Conservation (phyloP, 2,113 vertebrate species). For the Naja naja region DNA sequence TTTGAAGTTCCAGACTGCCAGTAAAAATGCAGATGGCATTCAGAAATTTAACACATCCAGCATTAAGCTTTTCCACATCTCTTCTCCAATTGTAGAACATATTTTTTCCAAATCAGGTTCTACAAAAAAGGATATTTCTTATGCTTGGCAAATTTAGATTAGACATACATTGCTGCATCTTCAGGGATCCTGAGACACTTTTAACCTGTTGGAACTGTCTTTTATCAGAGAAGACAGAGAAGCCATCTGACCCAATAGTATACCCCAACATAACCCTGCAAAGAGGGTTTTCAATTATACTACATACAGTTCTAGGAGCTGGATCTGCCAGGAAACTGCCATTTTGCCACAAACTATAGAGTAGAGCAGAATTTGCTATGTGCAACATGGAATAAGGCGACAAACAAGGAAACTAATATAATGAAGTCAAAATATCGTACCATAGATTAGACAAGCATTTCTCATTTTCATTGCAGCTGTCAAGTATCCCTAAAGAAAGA, state of each 20-base stretch:
- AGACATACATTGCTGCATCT: neutral
- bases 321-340: neutral
- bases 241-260: neutral
- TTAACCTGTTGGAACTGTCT: neutral
- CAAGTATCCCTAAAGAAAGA: neutral
- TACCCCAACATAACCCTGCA: neutral
- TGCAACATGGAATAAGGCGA: neutral
- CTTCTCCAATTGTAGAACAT: slow-evolving; percentile 49
- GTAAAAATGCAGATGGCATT: slow-evolving; percentile 81
- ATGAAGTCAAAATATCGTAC: neutral
- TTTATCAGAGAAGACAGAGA: neutral
- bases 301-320: neutral
- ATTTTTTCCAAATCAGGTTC: slow-evolving; percentile 10
- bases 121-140: neutral
- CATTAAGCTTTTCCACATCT: slow-evolving; percentile 64
- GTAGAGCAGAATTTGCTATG: neutral
- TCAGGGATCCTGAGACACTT: neutral
- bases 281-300: neutral
- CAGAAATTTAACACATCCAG: slow-evolving; percentile 64
- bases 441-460: neutral
- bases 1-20: slow-evolving; percentile 77
- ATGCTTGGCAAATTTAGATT: neutral
- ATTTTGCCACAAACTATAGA: neutral
- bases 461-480: neutral
- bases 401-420: neutral